A percentile compares a stretch with the other conserved stretches of the same genome.
Evolutionary conservation across 2,113 vertebrate genomes (phyloP).

Genomic region (Octodon degus): DNA sequence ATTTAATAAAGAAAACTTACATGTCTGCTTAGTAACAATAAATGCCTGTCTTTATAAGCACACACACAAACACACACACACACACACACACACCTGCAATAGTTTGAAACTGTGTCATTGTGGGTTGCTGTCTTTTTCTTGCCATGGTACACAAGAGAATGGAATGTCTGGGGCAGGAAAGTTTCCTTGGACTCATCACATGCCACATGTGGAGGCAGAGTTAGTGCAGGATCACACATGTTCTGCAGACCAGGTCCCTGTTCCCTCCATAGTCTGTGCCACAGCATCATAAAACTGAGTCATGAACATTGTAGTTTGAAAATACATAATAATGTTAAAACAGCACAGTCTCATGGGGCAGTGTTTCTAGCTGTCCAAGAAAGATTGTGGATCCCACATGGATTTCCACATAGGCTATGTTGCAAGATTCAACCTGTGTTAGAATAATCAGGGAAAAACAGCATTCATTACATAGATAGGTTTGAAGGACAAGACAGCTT

Average conservation of each 20-base stretch:
- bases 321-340: neutral
- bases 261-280: neutral
- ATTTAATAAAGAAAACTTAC: neutral
- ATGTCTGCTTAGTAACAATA: neutral
- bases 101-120: neutral
- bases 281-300: neutral
- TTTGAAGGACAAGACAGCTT: neutral
- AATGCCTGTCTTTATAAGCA: neutral
- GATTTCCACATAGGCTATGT: neutral
- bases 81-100: neutral
- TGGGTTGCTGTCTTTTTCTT: neutral
- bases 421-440: neutral
- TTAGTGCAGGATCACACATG: neutral
- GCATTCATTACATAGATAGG: neutral
- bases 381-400: rapidly evolving
- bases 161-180: no score
- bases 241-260: neutral
- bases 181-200: no score
- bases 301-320: neutral
- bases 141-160: neutral
- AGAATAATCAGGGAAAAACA: neutral
- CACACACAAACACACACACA: neutral
- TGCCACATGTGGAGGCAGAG: neutral
- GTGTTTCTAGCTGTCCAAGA: neutral
- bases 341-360: neutral